Percentiles rank a stretch among this genome's conserved stretches.
Evolutionary conservation across 2,797 vertebrate species (phyloP).

Genomic region (Philypnodon macrostomus): DNA sequence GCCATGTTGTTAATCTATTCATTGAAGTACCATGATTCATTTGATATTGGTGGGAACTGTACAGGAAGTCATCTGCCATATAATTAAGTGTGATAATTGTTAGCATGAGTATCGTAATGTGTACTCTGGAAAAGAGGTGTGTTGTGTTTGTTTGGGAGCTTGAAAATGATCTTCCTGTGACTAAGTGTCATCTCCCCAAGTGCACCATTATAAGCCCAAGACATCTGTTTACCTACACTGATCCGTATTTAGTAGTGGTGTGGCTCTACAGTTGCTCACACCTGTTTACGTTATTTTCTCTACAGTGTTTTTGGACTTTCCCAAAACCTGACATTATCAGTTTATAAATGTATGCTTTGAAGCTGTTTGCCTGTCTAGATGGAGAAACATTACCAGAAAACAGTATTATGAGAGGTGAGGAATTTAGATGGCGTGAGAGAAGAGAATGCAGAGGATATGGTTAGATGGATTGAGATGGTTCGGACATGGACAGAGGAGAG

Average conservation of each 20-base stretch:
- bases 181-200: not conserved
- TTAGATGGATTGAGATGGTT: too few relatives aligned
- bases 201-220: not conserved
- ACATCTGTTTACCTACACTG: not conserved
- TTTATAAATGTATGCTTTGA: not conserved
- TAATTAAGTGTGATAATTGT: constrained; percentile 9
- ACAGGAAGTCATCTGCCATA: not conserved
- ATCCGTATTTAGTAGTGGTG: not conserved
- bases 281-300: not conserved
- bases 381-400: not conserved
- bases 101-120: constrained; percentile 2
- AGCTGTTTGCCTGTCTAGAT: not conserved
- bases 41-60: not conserved
- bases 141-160: not conserved
- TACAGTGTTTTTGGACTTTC: not conserved
- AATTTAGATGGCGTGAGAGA: not conserved
- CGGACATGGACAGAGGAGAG: too few relatives aligned
- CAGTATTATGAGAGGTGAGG: not conserved
- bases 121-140: constrained; percentile 3
- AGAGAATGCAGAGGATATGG: too few relatives aligned
- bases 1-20: not conserved
- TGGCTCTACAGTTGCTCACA: not conserved
- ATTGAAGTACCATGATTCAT: not conserved
- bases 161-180: not conserved
- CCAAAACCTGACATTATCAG: not conserved